Evolutionary conservation across 2,888 invertebrate species (phyloP).

Genomic region (Halictus quadricinctus): DNA sequence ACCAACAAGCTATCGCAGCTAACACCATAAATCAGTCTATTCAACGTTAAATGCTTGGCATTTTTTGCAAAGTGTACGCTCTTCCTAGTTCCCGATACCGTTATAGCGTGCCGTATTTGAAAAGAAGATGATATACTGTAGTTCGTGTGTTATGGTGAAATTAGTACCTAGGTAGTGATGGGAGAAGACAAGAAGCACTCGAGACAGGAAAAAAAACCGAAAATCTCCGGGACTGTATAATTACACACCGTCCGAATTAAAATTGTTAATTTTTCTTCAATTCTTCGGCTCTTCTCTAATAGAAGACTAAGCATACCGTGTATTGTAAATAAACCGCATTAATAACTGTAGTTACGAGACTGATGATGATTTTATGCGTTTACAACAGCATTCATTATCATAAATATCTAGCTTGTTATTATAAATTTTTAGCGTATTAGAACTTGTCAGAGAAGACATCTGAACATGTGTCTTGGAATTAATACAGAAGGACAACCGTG

Average conservation of each 20-base stretch:
- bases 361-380: background rate
- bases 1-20: background rate
- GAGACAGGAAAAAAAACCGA: background rate
- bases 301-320: background rate
- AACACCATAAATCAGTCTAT: background rate
- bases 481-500: background rate
- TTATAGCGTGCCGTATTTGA: background rate
- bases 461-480: background rate
- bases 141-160: slow-evolving; percentile 8
- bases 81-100: background rate
- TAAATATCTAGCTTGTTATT: background rate
- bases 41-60: background rate
- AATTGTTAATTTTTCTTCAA: background rate
- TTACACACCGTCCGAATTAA: background rate
- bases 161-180: background rate
- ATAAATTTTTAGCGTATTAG: background rate
- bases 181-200: background rate
- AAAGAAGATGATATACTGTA: background rate
- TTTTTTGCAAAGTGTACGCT: background rate
- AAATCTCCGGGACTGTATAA: background rate
- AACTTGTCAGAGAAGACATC: background rate
- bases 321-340: background rate
- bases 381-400: no score
- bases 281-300: background rate
- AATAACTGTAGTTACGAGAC: background rate